Evolutionary conservation across 2,888 invertebrate species (phyloP).

Genomic region (Branchinecta sandiegonensis): DNA sequence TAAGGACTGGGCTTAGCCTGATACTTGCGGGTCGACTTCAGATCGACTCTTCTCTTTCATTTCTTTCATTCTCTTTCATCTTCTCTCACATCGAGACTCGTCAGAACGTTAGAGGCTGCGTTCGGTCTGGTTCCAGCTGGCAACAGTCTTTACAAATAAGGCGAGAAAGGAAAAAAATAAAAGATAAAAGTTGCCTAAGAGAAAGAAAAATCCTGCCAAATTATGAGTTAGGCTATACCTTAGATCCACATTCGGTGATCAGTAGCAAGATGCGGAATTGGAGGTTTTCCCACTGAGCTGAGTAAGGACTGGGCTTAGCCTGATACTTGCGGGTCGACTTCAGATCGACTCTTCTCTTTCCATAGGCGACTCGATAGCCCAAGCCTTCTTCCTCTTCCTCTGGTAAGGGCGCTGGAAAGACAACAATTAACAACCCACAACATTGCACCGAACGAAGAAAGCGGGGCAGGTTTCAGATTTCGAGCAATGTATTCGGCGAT

Average conservation of each 20-base stretch:
- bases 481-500: too few relatives aligned
- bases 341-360: background rate
- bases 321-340: background rate
- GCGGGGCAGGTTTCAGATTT: too few relatives aligned
- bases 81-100: too few relatives aligned
- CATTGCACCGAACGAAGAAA: too few relatives aligned
- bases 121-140: too few relatives aligned
- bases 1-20: background rate
- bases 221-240: background rate
- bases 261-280: background rate
- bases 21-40: background rate
- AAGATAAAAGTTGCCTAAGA: too few relatives aligned
- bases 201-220: too few relatives aligned
- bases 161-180: too few relatives aligned
- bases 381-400: background rate
- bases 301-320: background rate
- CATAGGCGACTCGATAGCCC: conserved; percentile 2
- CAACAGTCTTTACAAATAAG: too few relatives aligned
- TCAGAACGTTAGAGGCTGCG: too few relatives aligned
- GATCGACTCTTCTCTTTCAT: background rate
- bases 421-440: too few relatives aligned
- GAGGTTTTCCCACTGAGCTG: background rate
- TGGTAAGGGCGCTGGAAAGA: background rate
- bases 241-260: conserved; percentile 3
- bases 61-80: too few relatives aligned